These are phyloP conservation scores for Cyphomyrus plagiostoma DNA, from an alignment of 2,113 vertebrate genomes.

Conservation along the genomic window DNA sequence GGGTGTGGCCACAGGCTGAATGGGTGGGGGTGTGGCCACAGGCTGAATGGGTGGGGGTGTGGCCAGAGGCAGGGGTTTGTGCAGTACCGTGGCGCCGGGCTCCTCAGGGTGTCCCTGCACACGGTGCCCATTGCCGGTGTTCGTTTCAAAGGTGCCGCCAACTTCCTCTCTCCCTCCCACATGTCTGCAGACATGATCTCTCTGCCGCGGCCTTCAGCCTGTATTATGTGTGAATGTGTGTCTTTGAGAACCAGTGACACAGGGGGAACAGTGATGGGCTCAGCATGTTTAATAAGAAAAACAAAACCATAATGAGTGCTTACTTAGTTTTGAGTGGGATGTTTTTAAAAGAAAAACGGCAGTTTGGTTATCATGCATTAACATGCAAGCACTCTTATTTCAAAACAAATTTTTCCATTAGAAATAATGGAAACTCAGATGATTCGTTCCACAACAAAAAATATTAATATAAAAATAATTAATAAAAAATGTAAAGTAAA, in stretches of 20 bases:
- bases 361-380: not conserved
- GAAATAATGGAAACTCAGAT: too few species aligned
- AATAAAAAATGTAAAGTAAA: too few species aligned
- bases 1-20: not conserved
- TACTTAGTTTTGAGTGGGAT: not conserved
- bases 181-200: not conserved
- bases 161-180: not conserved
- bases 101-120: not conserved
- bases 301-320: not conserved
- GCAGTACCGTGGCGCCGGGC: conserved; percentile 17
- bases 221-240: conserved; percentile 8
- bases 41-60: not conserved
- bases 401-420: too few species aligned
- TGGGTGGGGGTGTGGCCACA: too few species aligned
- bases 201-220: not conserved
- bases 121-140: not conserved
- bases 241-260: not conserved
- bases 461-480: too few species aligned
- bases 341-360: not conserved
- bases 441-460: too few species aligned
- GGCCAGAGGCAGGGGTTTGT: not conserved
- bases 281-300: not conserved
- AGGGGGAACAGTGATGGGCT: not conserved
- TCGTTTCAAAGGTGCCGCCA: not conserved
- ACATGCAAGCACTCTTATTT: too few species aligned